phyloP scores from a whole-genome alignment of 1,140 invertebrate genomes.

The Lepeophtheirus salmonis region DNA sequence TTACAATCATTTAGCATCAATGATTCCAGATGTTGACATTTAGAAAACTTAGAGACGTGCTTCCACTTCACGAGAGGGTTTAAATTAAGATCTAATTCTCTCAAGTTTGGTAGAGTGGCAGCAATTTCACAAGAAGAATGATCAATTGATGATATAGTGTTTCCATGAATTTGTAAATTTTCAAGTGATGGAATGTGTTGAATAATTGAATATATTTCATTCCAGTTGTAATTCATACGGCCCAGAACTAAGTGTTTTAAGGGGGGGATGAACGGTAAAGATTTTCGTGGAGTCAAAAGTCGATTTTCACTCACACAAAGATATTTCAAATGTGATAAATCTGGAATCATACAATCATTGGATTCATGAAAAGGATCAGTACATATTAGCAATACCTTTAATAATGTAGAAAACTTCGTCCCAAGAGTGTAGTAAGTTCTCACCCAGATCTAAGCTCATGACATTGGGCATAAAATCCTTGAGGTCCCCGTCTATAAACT shows the following conservation, averaged over 20 bases:
- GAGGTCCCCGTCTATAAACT: background rate
- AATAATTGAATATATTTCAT: background rate
- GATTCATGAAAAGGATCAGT: no score
- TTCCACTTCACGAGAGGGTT: constrained; percentile 4
- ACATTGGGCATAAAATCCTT: background rate
- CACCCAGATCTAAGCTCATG: background rate
- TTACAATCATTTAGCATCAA: background rate
- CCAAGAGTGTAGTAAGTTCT: constrained; percentile 15
- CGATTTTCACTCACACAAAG: constrained; percentile 9
- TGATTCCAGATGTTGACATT: background rate
- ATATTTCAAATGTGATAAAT: background rate
- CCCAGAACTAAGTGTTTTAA: constrained; percentile 1
- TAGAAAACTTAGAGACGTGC: constrained; percentile 1
- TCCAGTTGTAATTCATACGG: constrained; percentile 6
- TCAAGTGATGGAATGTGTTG: background rate
- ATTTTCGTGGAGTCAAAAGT: background rate
- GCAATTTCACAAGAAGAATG: background rate
- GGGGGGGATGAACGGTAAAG: background rate
- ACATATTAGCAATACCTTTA: no score
- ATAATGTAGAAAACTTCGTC: background rate
- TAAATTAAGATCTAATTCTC: constrained; percentile 2
- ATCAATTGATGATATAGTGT: background rate
- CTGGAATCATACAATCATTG: background rate
- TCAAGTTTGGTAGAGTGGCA: background rate
- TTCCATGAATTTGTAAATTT: background rate